Base-by-base conservation (phyloP, 2,113 vertebrate species). In the Chinchilla lanigera region DNA sequence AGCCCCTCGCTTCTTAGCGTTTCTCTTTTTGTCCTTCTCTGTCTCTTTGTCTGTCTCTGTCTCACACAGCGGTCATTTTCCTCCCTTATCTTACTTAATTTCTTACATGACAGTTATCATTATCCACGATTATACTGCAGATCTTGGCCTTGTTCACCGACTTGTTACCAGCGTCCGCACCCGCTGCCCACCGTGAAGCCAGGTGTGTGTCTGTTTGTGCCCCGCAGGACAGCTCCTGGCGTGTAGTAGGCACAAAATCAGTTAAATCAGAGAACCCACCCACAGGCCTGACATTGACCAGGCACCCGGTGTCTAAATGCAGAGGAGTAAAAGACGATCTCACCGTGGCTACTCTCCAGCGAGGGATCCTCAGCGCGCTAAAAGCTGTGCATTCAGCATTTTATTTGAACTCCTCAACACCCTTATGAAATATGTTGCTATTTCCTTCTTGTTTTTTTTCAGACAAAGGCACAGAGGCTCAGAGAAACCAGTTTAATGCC, bases 381-480 rank as follows among this genome's bases (percentile, higher is more conserved):
- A 92, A 67, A 73, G 19, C 35, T 81, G 84, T 38, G 20, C 16
- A 20, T 22, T 54, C 1, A n/a, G 26, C 17, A 77, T 71, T 63
- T 93, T 60, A 91, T 73, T 92, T 89, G 84, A 80, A 83, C 65
- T 12, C 85, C 50, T 41, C 60, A 94, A 82, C 8, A 89, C 52
- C 1, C 11, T 0, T 26, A 44, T 52, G 19, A 58, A 91, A 54
- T 26, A 33, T 19, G 1, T 82, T 86, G 92, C 75, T 50, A 7
- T 14, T 41, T 30, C 38, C 26, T 1, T 28, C 22, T 78, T 26
- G 2, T 58, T 33, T 24, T 24, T 1, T 63, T 17, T 58, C 41
- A 20, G 1, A 20, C 22, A 28, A 94, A 1, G 83, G 85, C 28
- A 5, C 6, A 71, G 28, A 89, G 38, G 22, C 30, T 93, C n/a